Conservation (phyloP, 2,113 vertebrate species). For the Podarcis cretensis region DNA sequence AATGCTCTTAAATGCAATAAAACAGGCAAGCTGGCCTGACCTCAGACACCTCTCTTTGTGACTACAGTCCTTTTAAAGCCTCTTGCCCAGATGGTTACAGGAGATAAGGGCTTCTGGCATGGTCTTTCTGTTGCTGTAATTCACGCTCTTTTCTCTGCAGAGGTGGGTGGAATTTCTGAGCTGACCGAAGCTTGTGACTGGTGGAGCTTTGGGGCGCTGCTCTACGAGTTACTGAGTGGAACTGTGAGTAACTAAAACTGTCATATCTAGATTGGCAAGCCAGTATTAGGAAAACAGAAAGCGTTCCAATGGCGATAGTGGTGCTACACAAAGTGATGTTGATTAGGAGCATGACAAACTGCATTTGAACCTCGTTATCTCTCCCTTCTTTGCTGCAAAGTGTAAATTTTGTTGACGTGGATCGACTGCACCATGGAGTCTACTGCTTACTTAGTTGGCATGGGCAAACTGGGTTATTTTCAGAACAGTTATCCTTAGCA, state of each 20-base stretch:
- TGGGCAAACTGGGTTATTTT: not conserved
- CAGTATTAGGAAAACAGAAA: not conserved
- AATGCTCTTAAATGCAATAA: no score
- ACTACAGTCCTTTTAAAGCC: not conserved
- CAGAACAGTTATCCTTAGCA: no score
- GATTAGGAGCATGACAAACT: not conserved
- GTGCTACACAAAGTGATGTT: not conserved
- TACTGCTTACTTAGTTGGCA: not conserved
- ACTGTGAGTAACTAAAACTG: slow-evolving; percentile 77
- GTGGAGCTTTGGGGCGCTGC: slow-evolving; percentile 94
- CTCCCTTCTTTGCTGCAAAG: not conserved
- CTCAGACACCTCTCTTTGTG: no score
- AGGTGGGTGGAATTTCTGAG: slow-evolving; percentile 88
- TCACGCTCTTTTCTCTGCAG: slow-evolving; percentile 72
- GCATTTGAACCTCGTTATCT: not conserved
- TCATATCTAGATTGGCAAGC: not conserved
- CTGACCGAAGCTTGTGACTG: slow-evolving; percentile 93
- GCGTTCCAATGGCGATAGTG: not conserved
- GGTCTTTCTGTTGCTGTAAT: not conserved
- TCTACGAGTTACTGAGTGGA: slow-evolving; percentile 94
- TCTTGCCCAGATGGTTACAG: not conserved
- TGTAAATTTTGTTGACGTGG: not conserved
- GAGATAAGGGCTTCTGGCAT: not conserved
- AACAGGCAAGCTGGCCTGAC: not conserved
- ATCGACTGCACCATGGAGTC: no score